Conservation (phyloP, 2,797 vertebrate species). For the Ctenopoma kingsleyae region DNA sequence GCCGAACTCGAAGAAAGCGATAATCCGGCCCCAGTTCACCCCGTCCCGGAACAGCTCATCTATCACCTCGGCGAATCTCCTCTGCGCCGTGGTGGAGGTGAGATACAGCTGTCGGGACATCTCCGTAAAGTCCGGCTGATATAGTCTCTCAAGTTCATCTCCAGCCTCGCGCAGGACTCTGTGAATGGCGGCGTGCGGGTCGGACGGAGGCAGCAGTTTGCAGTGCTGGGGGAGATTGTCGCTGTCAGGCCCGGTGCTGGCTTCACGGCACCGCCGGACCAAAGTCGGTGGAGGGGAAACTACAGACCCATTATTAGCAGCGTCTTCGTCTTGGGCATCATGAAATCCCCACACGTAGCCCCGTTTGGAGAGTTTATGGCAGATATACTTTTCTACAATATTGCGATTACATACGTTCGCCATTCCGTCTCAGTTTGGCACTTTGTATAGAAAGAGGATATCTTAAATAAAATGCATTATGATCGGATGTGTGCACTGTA, state of each 20-base stretch:
- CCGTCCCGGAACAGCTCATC: slow-evolving; percentile 98
- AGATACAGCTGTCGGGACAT: slow-evolving; percentile 96
- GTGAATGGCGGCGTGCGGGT: slow-evolving; percentile 85
- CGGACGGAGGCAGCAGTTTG: slow-evolving; percentile 56
- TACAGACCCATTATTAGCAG: slow-evolving; percentile 76
- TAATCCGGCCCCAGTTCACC: slow-evolving; percentile 98
- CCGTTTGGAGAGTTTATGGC: slow-evolving; percentile 94
- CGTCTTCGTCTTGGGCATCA: slow-evolving; percentile 65
- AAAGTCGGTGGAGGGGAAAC: slow-evolving; percentile 69
- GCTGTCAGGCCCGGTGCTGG: slow-evolving; percentile 60
- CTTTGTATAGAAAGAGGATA: slow-evolving; percentile 32
- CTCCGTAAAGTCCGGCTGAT: slow-evolving; percentile 94
- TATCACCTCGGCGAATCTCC: slow-evolving; percentile 93
- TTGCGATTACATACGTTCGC: slow-evolving; percentile 88
- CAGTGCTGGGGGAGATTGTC: slow-evolving; percentile 55
- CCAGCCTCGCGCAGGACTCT: slow-evolving; percentile 92
- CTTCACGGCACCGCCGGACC: slow-evolving; percentile 72
- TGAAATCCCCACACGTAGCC: slow-evolving; percentile 91
- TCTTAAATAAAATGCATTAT: slow-evolving; percentile 70
- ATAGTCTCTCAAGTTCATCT: slow-evolving; percentile 93
- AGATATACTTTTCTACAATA: slow-evolving; percentile 96
- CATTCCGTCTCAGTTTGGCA: slow-evolving; percentile 78
- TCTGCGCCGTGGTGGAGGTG: slow-evolving; percentile 90
- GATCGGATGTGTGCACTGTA: slow-evolving; percentile 32
- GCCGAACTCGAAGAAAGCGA: slow-evolving; percentile 99